Conservation (phyloP, 2,113 vertebrate species). For the Cyrtonyx montezumae region DNA sequence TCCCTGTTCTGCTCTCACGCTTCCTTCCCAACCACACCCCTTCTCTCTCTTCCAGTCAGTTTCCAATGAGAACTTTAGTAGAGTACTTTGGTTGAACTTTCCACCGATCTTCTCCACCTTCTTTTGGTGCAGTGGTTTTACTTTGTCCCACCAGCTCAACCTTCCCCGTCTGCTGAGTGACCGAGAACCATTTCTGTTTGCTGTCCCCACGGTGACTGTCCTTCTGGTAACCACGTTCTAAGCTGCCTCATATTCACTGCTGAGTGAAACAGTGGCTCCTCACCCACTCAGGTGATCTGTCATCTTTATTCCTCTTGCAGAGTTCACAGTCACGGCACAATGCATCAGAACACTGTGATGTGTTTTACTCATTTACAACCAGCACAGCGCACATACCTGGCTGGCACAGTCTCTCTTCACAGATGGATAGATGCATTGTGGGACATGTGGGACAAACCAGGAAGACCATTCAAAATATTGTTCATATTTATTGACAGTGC, state of each 20-base stretch:
- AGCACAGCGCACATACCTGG: not conserved
- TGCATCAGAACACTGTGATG: not conserved
- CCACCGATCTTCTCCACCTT: slow-evolving; percentile 69
- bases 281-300: not conserved
- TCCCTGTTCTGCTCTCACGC: not conserved
- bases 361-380: too few relatives aligned
- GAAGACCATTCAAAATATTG: not conserved
- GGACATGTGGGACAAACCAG: not conserved
- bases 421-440: not conserved
- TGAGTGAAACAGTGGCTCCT: not conserved
- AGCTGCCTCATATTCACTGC: not conserved
- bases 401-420: not conserved
- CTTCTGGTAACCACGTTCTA: not conserved
- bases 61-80: slow-evolving; percentile 79
- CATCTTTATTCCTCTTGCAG: not conserved
- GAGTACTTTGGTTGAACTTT: slow-evolving; percentile 76
- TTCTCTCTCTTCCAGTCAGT: slow-evolving; percentile 83
- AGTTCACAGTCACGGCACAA: not conserved
- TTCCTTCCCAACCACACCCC: slow-evolving; percentile 71
- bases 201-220: not conserved
- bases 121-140: not conserved
- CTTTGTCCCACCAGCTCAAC: not conserved
- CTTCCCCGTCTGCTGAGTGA: not conserved
- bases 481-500: slow-evolving; percentile 1
- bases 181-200: not conserved